Conservation (phyloP, 1,140 invertebrate species). For the Caenorhabditis latens region DNA sequence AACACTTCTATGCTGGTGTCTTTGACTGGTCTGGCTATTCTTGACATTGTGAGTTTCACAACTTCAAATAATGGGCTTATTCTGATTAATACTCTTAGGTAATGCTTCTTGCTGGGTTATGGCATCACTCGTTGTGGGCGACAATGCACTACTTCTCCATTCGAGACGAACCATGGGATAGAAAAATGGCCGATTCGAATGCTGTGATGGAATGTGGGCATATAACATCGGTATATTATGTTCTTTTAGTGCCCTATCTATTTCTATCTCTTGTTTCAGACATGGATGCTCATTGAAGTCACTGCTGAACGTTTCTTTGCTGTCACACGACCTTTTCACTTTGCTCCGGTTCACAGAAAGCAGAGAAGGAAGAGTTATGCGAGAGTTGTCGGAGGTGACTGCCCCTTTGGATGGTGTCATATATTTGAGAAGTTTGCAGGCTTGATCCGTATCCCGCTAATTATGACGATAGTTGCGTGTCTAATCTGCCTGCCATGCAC, state of each 20-base stretch:
- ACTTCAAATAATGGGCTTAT: neutral
- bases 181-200: constrained; percentile 5
- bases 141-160: constrained; percentile 22
- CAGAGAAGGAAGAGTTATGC: constrained; percentile 56
- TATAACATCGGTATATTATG: constrained; percentile 31
- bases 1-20: constrained; percentile 53
- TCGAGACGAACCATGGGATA: constrained; percentile 34
- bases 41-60: constrained; percentile 40
- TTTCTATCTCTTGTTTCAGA: constrained; percentile 52
- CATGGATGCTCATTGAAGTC: constrained; percentile 68
- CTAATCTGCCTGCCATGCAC: constrained; percentile 65
- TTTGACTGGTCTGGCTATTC: constrained; percentile 55
- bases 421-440: constrained; percentile 41
- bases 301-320: constrained; percentile 66
- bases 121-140: constrained; percentile 59
- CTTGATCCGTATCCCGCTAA: constrained; percentile 62
- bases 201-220: constrained; percentile 56
- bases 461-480: constrained; percentile 65
- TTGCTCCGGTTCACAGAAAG: constrained; percentile 51
- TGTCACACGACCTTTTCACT: constrained; percentile 64
- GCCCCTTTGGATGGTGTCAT: neutral
- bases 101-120: constrained; percentile 17
- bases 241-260: neutral
- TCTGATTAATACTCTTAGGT: neutral
- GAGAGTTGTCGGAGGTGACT: constrained; percentile 27